Conservation (phyloP, 2,888 invertebrate species). For the Tetragonisca angustula region DNA sequence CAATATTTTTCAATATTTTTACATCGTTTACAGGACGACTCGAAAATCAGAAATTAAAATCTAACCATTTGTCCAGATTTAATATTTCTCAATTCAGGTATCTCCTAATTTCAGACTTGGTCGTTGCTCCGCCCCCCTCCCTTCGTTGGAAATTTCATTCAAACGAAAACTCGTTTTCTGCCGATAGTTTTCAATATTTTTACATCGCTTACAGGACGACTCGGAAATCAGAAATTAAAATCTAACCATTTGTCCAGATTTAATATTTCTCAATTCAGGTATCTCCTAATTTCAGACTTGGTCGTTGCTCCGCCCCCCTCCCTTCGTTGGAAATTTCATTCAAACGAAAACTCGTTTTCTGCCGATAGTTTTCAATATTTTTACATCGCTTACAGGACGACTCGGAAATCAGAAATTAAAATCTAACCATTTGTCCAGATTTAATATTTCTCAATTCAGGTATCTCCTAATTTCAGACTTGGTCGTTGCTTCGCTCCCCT, state of each 20-base stretch:
- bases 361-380: no score
- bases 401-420: not conserved
- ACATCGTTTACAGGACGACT: no score
- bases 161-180: no score
- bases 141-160: no score
- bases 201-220: no score
- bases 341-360: no score
- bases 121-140: not conserved
- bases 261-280: not conserved
- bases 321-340: no score
- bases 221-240: not conserved
- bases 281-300: not conserved
- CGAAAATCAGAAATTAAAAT: not conserved
- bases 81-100: not conserved
- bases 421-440: not conserved
- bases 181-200: no score
- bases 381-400: no score
- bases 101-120: not conserved
- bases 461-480: not conserved
- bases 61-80: not conserved
- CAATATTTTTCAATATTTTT: no score
- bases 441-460: not conserved
- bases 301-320: not conserved
- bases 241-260: not conserved
- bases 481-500: not conserved